These are phyloP conservation scores for Hyles lineata DNA, from an alignment of 2,888 invertebrate species.

Conservation along the genomic window DNA sequence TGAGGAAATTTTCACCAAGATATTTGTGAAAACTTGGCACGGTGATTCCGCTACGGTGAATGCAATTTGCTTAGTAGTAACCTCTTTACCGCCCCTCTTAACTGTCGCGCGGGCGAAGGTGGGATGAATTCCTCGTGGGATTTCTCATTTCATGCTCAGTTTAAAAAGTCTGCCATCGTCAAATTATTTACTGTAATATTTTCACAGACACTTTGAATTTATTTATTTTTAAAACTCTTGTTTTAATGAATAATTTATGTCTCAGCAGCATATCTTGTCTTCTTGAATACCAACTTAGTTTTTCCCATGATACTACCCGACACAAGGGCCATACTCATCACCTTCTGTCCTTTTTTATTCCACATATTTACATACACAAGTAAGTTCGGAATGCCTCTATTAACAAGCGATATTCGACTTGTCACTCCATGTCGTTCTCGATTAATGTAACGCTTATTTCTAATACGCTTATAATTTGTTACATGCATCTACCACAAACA, in stretches of 20 bases:
- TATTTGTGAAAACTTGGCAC: constrained; percentile 55
- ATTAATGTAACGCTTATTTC: too few relatives aligned
- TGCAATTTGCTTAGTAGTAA: constrained; percentile 77
- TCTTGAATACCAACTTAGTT: too few relatives aligned
- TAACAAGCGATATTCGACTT: too few relatives aligned
- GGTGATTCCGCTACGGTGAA: constrained; percentile 59
- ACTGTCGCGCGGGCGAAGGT: constrained; percentile 46
- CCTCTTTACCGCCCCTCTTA: constrained; percentile 64
- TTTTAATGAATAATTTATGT: not conserved
- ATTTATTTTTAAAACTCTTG: not conserved
- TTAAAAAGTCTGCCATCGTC: constrained; percentile 62
- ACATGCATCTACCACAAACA: too few relatives aligned
- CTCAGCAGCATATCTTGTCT: too few relatives aligned
- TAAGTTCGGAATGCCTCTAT: too few relatives aligned
- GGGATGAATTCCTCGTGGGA: constrained; percentile 62
- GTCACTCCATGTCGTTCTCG: too few relatives aligned
- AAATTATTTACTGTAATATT: constrained; percentile 48
- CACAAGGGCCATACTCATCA: too few relatives aligned
- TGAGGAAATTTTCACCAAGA: constrained; percentile 44
- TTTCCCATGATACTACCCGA: too few relatives aligned
- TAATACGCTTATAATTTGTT: too few relatives aligned
- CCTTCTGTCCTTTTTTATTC: too few relatives aligned
- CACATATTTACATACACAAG: too few relatives aligned
- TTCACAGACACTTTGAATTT: constrained; percentile 32
- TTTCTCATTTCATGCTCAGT: constrained; percentile 79